Evolutionary conservation across 2,113 vertebrate species (phyloP).

Genomic region (Oreochromis niloticus): DNA sequence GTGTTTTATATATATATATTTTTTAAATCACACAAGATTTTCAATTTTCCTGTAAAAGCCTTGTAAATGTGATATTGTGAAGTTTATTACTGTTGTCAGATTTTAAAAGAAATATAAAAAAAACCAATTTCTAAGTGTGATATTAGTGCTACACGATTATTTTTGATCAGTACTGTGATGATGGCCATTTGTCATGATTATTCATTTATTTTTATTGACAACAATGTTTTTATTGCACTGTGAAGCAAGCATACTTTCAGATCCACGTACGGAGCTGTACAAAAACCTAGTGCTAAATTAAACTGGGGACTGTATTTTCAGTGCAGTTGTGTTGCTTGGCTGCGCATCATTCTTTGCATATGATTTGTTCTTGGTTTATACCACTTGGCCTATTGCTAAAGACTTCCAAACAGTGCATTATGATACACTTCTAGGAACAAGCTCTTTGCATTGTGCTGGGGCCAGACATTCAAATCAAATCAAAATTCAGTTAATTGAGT

Average conservation of each 20-base stretch:
- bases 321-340: background rate
- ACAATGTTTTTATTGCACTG: background rate
- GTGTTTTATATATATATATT: background rate
- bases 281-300: background rate
- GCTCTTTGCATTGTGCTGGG: background rate
- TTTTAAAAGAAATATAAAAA: background rate
- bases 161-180: background rate
- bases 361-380: background rate
- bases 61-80: background rate
- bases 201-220: background rate
- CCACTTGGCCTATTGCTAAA: background rate
- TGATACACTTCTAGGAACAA: background rate
- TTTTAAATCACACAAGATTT: background rate
- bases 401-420: background rate
- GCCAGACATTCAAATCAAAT: background rate
- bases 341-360: background rate
- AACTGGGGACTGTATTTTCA: background rate
- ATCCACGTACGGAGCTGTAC: accelerated
- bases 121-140: background rate
- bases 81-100: background rate
- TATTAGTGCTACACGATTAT: background rate
- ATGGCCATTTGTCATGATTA: background rate
- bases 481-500: background rate
- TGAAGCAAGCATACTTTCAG: background rate
- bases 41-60: background rate